Base-by-base conservation (phyloP, 2,888 invertebrate genomes). In the Dascillus cervinus region DNA sequence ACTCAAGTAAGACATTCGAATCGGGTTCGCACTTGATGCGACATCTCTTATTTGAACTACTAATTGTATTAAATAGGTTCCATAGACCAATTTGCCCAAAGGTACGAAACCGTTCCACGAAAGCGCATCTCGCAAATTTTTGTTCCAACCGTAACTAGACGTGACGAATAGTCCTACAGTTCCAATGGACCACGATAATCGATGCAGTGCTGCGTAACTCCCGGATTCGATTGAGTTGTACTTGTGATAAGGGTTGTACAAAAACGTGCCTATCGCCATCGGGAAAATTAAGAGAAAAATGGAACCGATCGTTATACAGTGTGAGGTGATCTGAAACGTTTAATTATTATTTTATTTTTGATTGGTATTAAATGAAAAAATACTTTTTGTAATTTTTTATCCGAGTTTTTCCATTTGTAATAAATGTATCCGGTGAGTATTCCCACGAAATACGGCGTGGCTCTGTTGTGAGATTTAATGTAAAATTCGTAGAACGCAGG, bases 21-120 rank as follows among this genome's bases (percentile, higher is more conserved):
- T n/a, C n/a, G n/a, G n/a, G n/a, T n/a, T n/a, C n/a, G n/a, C n/a
- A n/a, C n/a, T n/a, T n/a, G n/a, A n/a, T n/a, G n/a, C n/a, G n/a
- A n/a, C n/a, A n/a, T n/a, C n/a, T n/a, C n/a, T n/a, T n/a, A n/a
- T n/a, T n/a, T n/a, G n/a, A n/a, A n/a, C n/a, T n/a, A n/a, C n/a
- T n/a, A n/a, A n/a, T n/a, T 78, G 77, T 1, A 71, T 64, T 31
- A 78, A 55, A 50, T 76, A 78, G 5, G 74, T 64, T 0, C 75
- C 75, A 49, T 76, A 78, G 0, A 72, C 64, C 19, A 78, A 60
- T 23, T 74, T 68, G 44, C 76, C 73, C 1, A 77, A 60, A 0
- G 74, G 72, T 15, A 71, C 67, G 69, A 72, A 76, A 0, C 71
- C 69, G 33, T 63, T 66, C 75, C 76, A 77, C 23, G 66, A 63